A percentile compares a stretch with the other conserved stretches of the same genome.
phyloP scores from a whole-genome alignment of 2,113 vertebrate genomes.

The Gorsachius goisagi region DNA sequence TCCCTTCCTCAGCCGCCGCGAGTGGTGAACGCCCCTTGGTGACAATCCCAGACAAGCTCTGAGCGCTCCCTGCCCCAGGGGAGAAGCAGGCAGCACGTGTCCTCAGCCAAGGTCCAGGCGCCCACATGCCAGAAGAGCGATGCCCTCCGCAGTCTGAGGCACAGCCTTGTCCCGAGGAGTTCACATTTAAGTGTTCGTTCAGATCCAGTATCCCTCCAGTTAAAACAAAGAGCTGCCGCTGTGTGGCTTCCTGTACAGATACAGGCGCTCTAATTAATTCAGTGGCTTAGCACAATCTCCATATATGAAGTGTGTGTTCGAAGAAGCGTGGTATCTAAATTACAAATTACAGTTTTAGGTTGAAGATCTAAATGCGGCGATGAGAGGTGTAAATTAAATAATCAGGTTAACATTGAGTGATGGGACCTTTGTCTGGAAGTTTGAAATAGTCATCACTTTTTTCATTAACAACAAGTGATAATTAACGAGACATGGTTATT shows the following conservation, averaged over 20 bases:
- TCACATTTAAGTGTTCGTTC: neutral
- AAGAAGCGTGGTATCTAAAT: constrained; percentile 43
- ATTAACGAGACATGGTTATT: constrained; percentile 73
- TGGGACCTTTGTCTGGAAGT: constrained; percentile 70
- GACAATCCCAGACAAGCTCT: neutral
- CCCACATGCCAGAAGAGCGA: fast-evolving
- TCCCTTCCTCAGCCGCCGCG: fast-evolving
- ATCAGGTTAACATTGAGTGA: constrained; percentile 73
- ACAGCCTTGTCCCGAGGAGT: neutral
- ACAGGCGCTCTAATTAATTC: neutral
- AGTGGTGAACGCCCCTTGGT: neutral
- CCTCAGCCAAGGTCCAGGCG: neutral
- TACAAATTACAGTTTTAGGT: constrained; percentile 70
- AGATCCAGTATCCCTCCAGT: neutral
- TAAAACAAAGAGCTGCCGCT: neutral
- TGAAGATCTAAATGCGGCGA: constrained; percentile 66
- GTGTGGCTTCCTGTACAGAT: neutral
- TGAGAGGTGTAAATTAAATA: constrained; percentile 79
- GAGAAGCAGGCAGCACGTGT: neutral
- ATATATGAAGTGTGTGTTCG: neutral
- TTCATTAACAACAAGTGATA: constrained; percentile 75
- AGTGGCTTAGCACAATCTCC: neutral
- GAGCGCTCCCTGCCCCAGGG: neutral
- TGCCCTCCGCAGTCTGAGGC: neutral
- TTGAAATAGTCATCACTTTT: constrained; percentile 74